Percentiles rank a stretch among this genome's conserved stretches.
Conservation (phyloP, 2,113 vertebrate genomes). For the Notarius lentiginosus region DNA sequence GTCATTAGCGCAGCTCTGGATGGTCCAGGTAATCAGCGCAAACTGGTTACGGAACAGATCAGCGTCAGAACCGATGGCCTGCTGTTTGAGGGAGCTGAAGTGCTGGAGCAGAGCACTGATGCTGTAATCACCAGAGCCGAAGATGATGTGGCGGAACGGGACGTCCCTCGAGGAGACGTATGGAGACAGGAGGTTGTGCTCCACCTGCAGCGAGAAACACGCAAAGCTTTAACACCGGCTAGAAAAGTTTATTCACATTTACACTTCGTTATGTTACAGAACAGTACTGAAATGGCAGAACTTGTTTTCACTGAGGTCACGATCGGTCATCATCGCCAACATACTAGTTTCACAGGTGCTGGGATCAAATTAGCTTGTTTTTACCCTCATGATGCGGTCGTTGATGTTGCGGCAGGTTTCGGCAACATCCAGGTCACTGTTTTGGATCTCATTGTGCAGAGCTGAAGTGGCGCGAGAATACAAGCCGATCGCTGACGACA, state of each 20-base stretch:
- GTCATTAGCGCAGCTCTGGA: conserved; percentile 85
- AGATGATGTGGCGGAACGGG: conserved; percentile 89
- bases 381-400: conserved; percentile 88
- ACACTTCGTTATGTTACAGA: background rate
- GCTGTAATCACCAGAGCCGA: conserved; percentile 83
- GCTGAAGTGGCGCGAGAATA: conserved; percentile 70
- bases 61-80: conserved; percentile 54
- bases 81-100: conserved; percentile 57
- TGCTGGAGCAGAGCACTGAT: conserved; percentile 72
- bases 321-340: no score
- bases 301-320: background rate
- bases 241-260: background rate
- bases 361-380: background rate
- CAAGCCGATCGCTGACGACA: conserved; percentile 76
- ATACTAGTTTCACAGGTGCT: background rate
- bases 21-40: conserved; percentile 86
- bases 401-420: conserved; percentile 80
- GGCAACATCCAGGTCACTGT: conserved; percentile 70
- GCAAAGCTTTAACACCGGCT: background rate
- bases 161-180: conserved; percentile 78
- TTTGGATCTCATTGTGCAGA: conserved; percentile 61
- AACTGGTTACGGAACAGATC: conserved; percentile 77
- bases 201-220: conserved; percentile 73
- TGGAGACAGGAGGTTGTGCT: conserved; percentile 85
- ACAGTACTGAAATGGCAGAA: background rate